Base-by-base conservation (phyloP, 2,797 vertebrate species). In the Chaunax sp. region DNA sequence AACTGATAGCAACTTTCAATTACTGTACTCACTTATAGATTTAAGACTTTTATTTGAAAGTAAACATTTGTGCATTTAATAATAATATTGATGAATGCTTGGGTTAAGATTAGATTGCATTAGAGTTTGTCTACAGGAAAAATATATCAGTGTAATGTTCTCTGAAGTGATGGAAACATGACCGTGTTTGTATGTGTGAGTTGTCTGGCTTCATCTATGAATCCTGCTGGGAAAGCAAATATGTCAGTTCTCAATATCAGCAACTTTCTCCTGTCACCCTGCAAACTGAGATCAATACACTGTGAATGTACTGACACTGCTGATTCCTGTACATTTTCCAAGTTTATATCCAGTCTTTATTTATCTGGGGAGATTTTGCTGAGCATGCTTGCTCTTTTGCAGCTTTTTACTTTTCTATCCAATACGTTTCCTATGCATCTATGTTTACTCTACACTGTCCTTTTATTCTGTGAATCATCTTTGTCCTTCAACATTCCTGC, bases 271-370 rank as follows among this genome's bases (percentile, higher is more conserved):
- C 50, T 3, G 49, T 57, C 54, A 25, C 49, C 23, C 41, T 77
- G 41, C 37, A 58, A 23, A 61, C 55, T 25, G 19, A 58, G 56
- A 78, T 81, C 72, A 69, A 65, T 78, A 53, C 0, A 5, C 0
- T 35, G 2, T 40, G 44, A 63, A 64, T 26, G 61, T 64, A 68
- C 71, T 78, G 60, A 77, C 28, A 0, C 63, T 18, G 69, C 72
- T 69, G 50, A 59, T 55, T 61, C 37, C 6, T 50, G 14, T 20
- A 5, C 30, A 2, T 51, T 57, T 26, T 46, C 40, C 16, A 15
- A 33, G 2, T 18, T 44, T n/a, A 41, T 69, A 72, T 70, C 30
- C 22, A 22, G 2, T 16, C 40, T 52, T 54, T 49, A 22, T 69
- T 60, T 44, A 26, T 65, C 30, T 40, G 18, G 47, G 23, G 23